These are phyloP conservation scores for Argya squamiceps DNA, from an alignment of 2,797 vertebrate genomes.

Conservation along the genomic window DNA sequence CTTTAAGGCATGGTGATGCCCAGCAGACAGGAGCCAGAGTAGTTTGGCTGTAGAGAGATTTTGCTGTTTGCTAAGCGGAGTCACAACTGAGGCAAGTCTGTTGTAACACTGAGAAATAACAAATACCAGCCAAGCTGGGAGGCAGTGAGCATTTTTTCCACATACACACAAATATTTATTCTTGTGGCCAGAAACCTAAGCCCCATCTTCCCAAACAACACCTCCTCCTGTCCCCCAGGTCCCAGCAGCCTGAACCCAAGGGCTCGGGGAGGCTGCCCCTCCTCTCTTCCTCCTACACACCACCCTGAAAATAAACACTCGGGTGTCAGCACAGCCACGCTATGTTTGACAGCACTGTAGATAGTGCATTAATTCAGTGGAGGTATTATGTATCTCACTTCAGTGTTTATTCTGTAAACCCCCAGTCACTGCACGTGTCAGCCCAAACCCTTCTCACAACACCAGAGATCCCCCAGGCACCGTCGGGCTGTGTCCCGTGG, in stretches of 20 bases:
- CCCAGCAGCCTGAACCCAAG: neutral
- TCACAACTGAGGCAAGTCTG: neutral
- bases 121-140: neutral
- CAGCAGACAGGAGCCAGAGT: neutral
- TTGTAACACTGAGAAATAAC: neutral
- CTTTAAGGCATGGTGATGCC: neutral
- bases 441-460: neutral
- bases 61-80: neutral
- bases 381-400: neutral
- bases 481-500: accelerated
- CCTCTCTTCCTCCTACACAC: accelerated
- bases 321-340: accelerated
- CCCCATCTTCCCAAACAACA: neutral
- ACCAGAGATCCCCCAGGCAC: neutral
- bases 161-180: neutral
- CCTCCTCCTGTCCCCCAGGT: neutral
- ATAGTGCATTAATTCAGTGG: neutral
- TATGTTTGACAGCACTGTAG: neutral
- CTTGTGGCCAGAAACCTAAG: neutral
- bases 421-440: neutral
- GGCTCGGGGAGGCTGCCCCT: neutral
- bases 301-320: neutral
- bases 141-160: neutral
- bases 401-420: neutral
- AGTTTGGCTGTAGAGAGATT: neutral